Evolutionary conservation across 2,113 vertebrate species (phyloP).

Genomic region (Nothobranchius kuhntae): DNA sequence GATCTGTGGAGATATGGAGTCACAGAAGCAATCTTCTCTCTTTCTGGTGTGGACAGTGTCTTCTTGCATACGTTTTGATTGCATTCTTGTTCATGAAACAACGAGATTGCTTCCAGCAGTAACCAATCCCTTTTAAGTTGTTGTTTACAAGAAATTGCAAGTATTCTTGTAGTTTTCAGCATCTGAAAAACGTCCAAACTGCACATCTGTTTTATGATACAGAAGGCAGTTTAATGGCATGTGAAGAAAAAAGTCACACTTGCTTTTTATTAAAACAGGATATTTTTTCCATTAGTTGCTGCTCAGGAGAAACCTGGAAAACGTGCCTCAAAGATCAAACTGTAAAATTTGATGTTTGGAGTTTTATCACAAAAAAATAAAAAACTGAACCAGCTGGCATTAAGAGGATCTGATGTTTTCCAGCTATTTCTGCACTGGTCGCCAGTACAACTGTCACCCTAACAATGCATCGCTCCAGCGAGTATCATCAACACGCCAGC

Average conservation of each 20-base stretch:
- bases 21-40: conserved; percentile 17
- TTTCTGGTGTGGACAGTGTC: conserved; percentile 6
- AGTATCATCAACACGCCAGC: conserved; percentile 34
- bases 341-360: conserved; percentile 17
- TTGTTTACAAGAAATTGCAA: conserved; percentile 26
- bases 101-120: conserved; percentile 19
- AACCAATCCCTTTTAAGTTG: conserved; percentile 22
- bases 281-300: not conserved
- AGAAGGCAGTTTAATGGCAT: conserved; percentile 42
- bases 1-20: not conserved
- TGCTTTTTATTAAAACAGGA: not conserved
- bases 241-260: conserved; percentile 10
- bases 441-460: conserved; percentile 33
- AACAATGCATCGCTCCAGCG: conserved; percentile 37
- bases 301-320: conserved; percentile 1
- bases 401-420: conserved; percentile 38
- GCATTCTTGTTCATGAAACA: conserved; percentile 14
- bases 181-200: conserved; percentile 21
- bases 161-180: conserved; percentile 13
- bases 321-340: conserved; percentile 2
- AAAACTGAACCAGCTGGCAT: conserved; percentile 21
- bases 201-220: conserved; percentile 47
- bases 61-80: conserved; percentile 18
- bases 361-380: not conserved
- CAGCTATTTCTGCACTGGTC: conserved; percentile 15